A percentile compares a stretch with the other conserved stretches of the same genome.
Evolutionary conservation across 35 echinoderm and acorn worm species (phyloP).

Genomic region (Ptychodera flava): DNA sequence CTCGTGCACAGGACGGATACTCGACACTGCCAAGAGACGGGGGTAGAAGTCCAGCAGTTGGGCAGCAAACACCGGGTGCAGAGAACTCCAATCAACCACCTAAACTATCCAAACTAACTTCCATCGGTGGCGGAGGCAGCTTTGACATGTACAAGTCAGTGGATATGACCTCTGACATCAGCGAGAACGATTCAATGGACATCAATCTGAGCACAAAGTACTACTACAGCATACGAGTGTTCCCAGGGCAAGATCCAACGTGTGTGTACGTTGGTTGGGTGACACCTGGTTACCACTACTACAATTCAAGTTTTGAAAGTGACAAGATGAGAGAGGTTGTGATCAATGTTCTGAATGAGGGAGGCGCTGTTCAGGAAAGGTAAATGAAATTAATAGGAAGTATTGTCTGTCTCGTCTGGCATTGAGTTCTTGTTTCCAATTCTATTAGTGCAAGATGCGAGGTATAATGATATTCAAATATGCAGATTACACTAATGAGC

Average conservation of each 20-base stretch:
- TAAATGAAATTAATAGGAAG: no score
- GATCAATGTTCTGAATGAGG: slow-evolving; percentile 71
- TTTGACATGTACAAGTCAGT: slow-evolving; percentile 91
- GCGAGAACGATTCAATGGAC: slow-evolving; percentile 93
- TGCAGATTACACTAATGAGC: no score
- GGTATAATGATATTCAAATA: no score
- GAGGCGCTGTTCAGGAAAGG: slow-evolving; percentile 87
- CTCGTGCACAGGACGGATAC: neutral
- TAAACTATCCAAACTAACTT: slow-evolving; percentile 48
- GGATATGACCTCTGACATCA: slow-evolving; percentile 92
- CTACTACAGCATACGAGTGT: slow-evolving; percentile 68
- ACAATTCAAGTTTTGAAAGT: slow-evolving; percentile 51
- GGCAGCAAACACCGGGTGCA: slow-evolving; percentile 54
- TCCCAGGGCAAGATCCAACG: slow-evolving; percentile 88
- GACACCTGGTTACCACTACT: slow-evolving; percentile 80
- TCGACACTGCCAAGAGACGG: slow-evolving; percentile 33
- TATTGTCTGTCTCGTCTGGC: no score
- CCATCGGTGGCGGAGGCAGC: slow-evolving; percentile 83
- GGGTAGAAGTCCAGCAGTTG: slow-evolving; percentile 51
- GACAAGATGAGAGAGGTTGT: slow-evolving; percentile 70
- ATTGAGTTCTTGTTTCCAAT: no score
- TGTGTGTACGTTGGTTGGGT: slow-evolving; percentile 95
- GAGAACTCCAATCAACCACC: slow-evolving; percentile 41
- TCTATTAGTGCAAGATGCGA: no score
- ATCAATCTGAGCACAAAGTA: slow-evolving; percentile 55